Base-by-base conservation (phyloP, 2,888 invertebrate species). In the Diachrysia chrysitis region DNA sequence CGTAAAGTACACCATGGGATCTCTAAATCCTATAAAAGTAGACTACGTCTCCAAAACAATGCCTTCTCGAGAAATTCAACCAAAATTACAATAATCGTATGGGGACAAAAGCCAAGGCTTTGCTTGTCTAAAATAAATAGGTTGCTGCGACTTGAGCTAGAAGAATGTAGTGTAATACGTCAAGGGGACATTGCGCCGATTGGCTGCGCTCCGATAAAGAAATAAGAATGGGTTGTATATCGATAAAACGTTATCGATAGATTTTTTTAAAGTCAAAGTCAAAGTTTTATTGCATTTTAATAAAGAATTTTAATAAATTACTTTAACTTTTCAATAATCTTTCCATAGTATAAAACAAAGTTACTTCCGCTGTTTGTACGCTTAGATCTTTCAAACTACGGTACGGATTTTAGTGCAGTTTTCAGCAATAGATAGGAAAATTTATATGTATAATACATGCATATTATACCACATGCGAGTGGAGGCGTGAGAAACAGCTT, bases 151-250 rank as follows among this genome's bases (percentile, higher is more conserved):
- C 87, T 84, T 86, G 87, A 90, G 89, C 90, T 88, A 90, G 92
- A 93, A 89, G 89, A 92, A 94, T 94, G 93, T 92, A 89, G 83
- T 74, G 90, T 87, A 89, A 94, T 94, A 92, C 89, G 90, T 94
- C 92, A 93, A 73, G 72, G 78, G 82, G 87, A 88, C 85, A 83
- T 83, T 73, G 85, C 84, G 82, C 83, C 89, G 89, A 93, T 92
- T 92, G 92, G 89, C 85, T 89, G 84, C 81, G 82, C 83, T 76
- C 79, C 87, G 89, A 90, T 91, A 89, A 87, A 85, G 67, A 51
- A 58, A 6, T 88, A 90, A 89, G 58, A 88, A 71, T 58, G 82
- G 60, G 68, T 71, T 5, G 21, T 14, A 37, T 7, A 42, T 23
- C 19, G 17, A 23, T 9, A 25, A 14, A 19, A 16, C 21, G 16